Evolutionary conservation across 2,888 invertebrate species (phyloP), one percentile per base, ranked within the genome.

Genomic region (Hermaeophaga mercurialis): DNA sequence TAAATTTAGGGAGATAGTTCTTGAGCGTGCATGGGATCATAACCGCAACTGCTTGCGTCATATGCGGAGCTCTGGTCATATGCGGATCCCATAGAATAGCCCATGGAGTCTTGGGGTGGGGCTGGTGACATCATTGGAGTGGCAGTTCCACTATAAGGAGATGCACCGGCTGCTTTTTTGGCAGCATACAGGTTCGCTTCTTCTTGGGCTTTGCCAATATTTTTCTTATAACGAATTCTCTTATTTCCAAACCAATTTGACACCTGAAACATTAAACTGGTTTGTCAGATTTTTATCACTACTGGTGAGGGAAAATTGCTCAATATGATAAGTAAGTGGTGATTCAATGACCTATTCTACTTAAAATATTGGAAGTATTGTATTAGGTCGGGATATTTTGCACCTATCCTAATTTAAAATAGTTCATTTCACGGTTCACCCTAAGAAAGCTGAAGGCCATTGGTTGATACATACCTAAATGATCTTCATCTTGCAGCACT

Each of bases 161-260:
- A 81, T 72, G 83, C 84, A 81, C 93, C 93, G 67, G 93, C 94
- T 67, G 95, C 95, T 80, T 96, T 97, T 82, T 98, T 98, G 65
- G 97, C 97, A 59, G 97, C 97, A 80, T 98, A 98, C 74, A 98
- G 83, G 80, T 97, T 97, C 56, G 98, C 98, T 81, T 99, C 98
- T 80, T 99, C 98, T 80, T 98, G 97, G 55, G 97, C 97, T 80
- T 99, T 99, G 73, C 96, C 97, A 69, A 99, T 98, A 81, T 98
- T 98, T 84, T 99, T 99, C 90, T 99, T 99, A 84, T 98, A 99
- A 73, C 98, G 90, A 82, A 99, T 99, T 75, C 98, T 89, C 80
- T 98, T 98, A 83, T 98, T 98, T 70, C 98, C 98, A 79, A 98
- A 98, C 98, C 98, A 98, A 85, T 98, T 98, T 69, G 96, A 97